Conservation (phyloP, 1,140 invertebrate genomes). For the Hesperophylax magnus region DNA sequence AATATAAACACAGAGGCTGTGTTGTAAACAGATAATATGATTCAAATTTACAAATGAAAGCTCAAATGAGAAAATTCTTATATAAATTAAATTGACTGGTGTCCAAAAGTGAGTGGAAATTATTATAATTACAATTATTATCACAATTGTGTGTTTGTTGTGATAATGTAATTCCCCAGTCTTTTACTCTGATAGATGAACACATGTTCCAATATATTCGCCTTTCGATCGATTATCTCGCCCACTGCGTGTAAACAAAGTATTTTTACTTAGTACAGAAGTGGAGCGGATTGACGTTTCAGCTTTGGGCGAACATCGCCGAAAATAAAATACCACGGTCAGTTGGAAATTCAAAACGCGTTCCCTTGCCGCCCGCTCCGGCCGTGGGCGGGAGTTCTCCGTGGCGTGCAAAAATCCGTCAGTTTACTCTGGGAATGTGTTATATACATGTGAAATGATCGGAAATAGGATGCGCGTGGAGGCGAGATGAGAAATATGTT, state of each 20-base stretch:
- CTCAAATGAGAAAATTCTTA: too few relatives aligned
- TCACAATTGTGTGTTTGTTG: not conserved
- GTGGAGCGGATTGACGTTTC: constrained; percentile 36
- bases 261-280: constrained; percentile 35
- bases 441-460: constrained; percentile 55
- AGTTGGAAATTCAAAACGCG: constrained; percentile 36
- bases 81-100: too few relatives aligned
- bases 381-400: constrained; percentile 23
- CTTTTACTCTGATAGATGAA: constrained; percentile 6
- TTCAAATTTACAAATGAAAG: too few relatives aligned
- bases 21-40: too few relatives aligned
- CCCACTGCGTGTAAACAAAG: constrained; percentile 34
- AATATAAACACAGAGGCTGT: too few relatives aligned
- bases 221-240: constrained; percentile 16
- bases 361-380: not conserved
- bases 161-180: not conserved
- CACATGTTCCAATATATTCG: constrained; percentile 30
- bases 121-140: too few relatives aligned
- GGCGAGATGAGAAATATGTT: constrained; percentile 43
- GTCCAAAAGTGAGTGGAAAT: too few relatives aligned
- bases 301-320: not conserved
- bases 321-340: constrained; percentile 39
- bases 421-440: not conserved
- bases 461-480: constrained; percentile 52
- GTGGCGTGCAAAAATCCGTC: constrained; percentile 47